Percentiles rank a stretch among this genome's conserved stretches.
These are phyloP conservation scores for Odontamblyopus lacepedii DNA, from an alignment of 2,797 vertebrate species.

Conservation along the genomic window DNA sequence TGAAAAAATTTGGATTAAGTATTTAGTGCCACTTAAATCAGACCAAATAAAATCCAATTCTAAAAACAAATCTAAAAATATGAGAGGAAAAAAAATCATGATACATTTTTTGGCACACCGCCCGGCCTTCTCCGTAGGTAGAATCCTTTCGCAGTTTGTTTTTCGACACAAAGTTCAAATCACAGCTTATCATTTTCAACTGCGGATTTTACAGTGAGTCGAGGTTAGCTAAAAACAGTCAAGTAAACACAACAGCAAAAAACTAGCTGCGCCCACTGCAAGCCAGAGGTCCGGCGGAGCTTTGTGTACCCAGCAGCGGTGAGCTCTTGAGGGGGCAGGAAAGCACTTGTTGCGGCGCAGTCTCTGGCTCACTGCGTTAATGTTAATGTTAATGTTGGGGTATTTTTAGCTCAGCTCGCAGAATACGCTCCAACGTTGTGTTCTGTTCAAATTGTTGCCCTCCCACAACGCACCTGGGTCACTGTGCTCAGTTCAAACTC, in stretches of 20 bases:
- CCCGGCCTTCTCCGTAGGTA: background rate
- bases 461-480: background rate
- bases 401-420: constrained; percentile 4
- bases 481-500: background rate
- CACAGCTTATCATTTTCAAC: background rate
- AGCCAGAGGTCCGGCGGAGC: background rate
- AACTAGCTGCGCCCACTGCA: background rate
- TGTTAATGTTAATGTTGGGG: background rate
- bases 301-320: background rate
- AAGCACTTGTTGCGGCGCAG: background rate
- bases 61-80: too few species aligned
- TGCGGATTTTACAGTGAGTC: background rate
- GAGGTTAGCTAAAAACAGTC: background rate
- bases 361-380: background rate
- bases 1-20: too few species aligned
- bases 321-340: background rate
- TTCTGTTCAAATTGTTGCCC: background rate
- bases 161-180: background rate
- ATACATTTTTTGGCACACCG: too few species aligned
- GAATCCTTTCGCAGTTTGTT: background rate
- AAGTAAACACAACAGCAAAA: constrained; percentile 9
- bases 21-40: too few species aligned
- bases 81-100: too few species aligned
- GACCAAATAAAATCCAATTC: too few species aligned
- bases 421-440: background rate